These are phyloP conservation scores for Neomonachus schauinslandi DNA, from an alignment of 2,113 vertebrate species.

Conservation along the genomic window DNA sequence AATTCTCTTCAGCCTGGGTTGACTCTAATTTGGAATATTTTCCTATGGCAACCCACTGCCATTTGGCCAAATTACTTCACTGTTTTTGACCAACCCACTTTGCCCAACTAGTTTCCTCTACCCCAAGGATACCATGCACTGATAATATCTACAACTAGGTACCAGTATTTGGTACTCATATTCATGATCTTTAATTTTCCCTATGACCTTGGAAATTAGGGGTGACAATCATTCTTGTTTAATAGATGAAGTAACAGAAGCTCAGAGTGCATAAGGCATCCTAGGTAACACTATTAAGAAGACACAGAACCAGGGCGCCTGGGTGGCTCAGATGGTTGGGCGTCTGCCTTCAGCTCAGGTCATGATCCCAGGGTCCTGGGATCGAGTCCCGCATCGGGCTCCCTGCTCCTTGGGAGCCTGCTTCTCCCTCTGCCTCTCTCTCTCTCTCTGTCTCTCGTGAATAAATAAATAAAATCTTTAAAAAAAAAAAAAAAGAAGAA, in stretches of 20 bases:
- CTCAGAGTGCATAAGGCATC: background rate
- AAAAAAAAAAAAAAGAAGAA: too few species aligned
- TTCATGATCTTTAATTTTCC: background rate
- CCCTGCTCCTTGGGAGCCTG: too few species aligned
- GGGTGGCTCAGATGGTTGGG: too few species aligned
- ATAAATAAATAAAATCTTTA: too few species aligned
- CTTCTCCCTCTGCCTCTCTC: too few species aligned
- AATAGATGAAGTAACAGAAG: conserved; percentile 24
- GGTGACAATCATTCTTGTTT: background rate
- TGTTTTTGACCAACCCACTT: background rate
- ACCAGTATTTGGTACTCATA: background rate
- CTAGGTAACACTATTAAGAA: background rate
- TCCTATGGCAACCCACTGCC: background rate
- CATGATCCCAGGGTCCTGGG: too few species aligned
- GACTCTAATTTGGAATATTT: conserved; percentile 4
- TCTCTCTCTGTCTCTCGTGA: too few species aligned
- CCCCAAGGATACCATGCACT: background rate
- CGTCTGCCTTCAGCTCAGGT: too few species aligned
- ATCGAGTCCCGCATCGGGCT: too few species aligned
- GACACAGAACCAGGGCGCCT: background rate
- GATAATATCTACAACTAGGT: background rate
- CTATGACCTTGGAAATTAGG: background rate
- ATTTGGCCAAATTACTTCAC: background rate
- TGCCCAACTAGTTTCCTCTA: background rate
- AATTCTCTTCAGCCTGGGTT: background rate